phyloP scores from a whole-genome alignment of 1,140 invertebrate species.

The Drosophila murphyi region DNA sequence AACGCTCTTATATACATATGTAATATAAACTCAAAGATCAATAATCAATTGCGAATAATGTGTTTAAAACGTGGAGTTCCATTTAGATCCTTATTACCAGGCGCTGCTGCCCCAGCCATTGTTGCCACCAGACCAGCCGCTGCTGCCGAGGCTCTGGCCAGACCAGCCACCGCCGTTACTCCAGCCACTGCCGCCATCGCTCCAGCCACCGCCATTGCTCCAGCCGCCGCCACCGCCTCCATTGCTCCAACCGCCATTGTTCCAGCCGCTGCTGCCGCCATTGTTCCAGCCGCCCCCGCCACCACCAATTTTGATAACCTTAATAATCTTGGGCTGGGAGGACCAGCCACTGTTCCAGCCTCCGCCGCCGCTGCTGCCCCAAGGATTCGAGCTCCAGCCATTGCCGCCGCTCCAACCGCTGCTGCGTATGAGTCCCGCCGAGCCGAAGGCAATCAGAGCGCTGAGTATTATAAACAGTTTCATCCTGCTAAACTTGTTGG shows the following conservation, averaged over 20 bases:
- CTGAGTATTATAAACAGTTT: slow-evolving; percentile 69
- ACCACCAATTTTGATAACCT: slow-evolving; percentile 50
- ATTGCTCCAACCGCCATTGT: no score
- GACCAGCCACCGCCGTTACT: slow-evolving; percentile 31
- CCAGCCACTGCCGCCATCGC: slow-evolving; percentile 48
- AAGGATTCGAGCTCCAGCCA: slow-evolving; percentile 45
- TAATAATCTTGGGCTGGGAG: slow-evolving; percentile 53
- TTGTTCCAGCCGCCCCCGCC: slow-evolving; percentile 17
- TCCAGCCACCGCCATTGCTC: slow-evolving; percentile 27
- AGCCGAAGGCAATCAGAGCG: slow-evolving; percentile 63
- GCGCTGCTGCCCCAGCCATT: slow-evolving; percentile 46
- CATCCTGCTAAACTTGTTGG: slow-evolving; percentile 44
- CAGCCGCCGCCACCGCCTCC: slow-evolving; percentile 25
- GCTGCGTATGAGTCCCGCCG: slow-evolving; percentile 64
- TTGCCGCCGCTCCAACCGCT: slow-evolving; percentile 20
- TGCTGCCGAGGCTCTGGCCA: slow-evolving; percentile 16
- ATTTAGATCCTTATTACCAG: slow-evolving; percentile 29
- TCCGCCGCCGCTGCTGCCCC: slow-evolving; percentile 47
- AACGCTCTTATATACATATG: slow-evolving; percentile 20
- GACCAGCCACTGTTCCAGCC: slow-evolving; percentile 54
- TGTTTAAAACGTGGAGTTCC: background rate
- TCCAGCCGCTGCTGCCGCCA: no score
- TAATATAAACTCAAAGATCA: slow-evolving; percentile 13
- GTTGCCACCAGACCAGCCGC: slow-evolving; percentile 39
- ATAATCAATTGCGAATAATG: slow-evolving; percentile 16